These are phyloP conservation scores for Drosophila koepferae DNA, from an alignment of 2,888 invertebrate genomes.

Conservation along the genomic window DNA sequence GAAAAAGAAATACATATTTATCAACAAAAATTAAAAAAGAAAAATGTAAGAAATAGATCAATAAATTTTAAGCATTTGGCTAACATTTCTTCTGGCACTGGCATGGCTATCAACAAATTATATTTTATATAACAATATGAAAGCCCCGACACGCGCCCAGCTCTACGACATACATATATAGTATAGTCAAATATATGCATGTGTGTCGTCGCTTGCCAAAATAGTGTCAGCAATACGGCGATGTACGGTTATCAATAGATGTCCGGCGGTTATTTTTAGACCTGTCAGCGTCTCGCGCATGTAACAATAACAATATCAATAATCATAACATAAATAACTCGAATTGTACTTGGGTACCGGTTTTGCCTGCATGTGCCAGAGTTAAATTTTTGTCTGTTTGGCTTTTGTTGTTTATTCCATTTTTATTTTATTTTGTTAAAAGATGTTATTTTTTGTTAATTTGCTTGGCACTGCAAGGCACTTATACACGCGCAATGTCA, in stretches of 20 bases:
- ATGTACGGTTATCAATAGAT: constrained; percentile 55
- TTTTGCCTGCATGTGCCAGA: constrained; percentile 31
- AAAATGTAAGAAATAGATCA: neutral
- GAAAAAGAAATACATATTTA: no score
- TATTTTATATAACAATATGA: neutral
- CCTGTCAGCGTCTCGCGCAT: constrained; percentile 42
- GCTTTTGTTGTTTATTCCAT: neutral
- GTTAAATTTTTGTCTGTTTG: constrained; percentile 15
- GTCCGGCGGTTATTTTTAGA: constrained; percentile 55
- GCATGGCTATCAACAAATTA: neutral
- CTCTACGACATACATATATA: neutral
- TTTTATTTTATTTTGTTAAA: constrained; percentile 10
- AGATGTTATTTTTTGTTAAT: constrained; percentile 8
- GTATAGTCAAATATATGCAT: constrained; percentile 1
- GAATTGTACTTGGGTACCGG: constrained; percentile 36
- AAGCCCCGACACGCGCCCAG: neutral
- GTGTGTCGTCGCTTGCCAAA: constrained; percentile 43
- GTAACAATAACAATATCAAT: constrained; percentile 35
- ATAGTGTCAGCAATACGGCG: constrained; percentile 33
- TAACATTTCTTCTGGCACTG: neutral
- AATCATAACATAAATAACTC: constrained; percentile 28
- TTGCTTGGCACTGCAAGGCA: constrained; percentile 29
- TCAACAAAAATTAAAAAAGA: neutral
- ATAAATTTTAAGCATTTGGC: neutral
- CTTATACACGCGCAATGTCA: constrained; percentile 50